A percentile compares a stretch with the other conserved stretches of the same genome.
Evolutionary conservation across 2,113 vertebrate species (phyloP).

Genomic region (Tragulus kanchil): DNA sequence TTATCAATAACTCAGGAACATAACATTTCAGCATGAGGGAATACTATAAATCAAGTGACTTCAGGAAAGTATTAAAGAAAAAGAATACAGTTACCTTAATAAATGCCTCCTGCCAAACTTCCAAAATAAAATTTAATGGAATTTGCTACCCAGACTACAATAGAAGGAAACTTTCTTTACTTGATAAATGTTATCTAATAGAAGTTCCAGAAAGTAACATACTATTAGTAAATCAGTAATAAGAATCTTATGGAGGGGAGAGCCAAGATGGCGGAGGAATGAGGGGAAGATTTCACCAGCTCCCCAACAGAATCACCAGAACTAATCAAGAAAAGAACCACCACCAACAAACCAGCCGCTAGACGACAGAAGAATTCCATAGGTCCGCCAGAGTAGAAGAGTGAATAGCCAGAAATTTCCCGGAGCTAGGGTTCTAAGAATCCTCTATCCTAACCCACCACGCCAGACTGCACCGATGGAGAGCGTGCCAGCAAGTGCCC

Average conservation of each 20-base stretch:
- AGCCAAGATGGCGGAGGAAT: too few species aligned
- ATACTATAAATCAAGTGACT: background rate
- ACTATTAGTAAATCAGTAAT: background rate
- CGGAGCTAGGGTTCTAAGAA: too few species aligned
- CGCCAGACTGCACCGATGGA: too few species aligned
- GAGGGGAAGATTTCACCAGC: too few species aligned
- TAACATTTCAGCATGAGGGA: background rate
- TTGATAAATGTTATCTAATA: background rate
- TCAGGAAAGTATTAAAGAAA: background rate
- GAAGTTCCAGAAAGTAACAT: background rate
- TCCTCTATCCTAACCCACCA: too few species aligned
- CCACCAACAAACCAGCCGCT: too few species aligned
- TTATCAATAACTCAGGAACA: background rate
- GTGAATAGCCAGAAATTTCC: too few species aligned
- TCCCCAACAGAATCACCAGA: too few species aligned
- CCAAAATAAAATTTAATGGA: background rate
- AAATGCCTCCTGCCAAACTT: background rate
- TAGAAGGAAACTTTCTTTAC: background rate
- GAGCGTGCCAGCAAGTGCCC: too few species aligned
- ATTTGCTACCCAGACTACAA: background rate
- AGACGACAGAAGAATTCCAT: too few species aligned
- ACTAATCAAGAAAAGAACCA: too few species aligned
- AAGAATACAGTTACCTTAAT: background rate
- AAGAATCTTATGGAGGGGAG: background rate
- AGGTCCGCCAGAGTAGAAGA: too few species aligned